Evolutionary conservation across 2,888 invertebrate genomes (phyloP).

Genomic region (Orchesella flavescens): DNA sequence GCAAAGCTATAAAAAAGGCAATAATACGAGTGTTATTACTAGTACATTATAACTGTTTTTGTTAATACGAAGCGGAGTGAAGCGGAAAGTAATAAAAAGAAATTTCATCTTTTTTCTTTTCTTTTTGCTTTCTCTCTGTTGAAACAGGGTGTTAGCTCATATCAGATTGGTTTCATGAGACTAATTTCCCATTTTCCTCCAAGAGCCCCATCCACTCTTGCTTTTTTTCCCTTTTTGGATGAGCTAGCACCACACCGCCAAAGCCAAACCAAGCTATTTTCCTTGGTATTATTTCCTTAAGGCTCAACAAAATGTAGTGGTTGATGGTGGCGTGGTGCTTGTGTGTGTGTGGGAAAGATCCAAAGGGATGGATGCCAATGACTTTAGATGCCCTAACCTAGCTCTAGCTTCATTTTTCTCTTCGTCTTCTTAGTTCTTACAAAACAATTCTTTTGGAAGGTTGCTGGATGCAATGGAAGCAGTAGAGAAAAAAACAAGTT

Average conservation of each 20-base stretch:
- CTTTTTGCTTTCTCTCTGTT: slow-evolving; percentile 11
- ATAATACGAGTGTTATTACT: not conserved
- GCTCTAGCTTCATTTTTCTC: slow-evolving; percentile 16
- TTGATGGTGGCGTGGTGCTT: too few relatives aligned
- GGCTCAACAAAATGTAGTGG: not conserved
- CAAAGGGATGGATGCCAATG: not conserved
- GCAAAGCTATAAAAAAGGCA: too few relatives aligned
- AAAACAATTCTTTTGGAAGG: slow-evolving; percentile 27
- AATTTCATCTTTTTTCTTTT: slow-evolving; percentile 28
- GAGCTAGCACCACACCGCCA: not conserved
- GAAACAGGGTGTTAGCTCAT: slow-evolving; percentile 47
- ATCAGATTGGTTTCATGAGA: slow-evolving; percentile 65
- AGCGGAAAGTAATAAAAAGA: slow-evolving; percentile 58
- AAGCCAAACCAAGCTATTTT: not conserved
- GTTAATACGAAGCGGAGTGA: slow-evolving; percentile 44
- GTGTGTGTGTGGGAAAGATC: too few relatives aligned
- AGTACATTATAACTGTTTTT: slow-evolving; percentile 39
- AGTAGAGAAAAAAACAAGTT: slow-evolving; percentile 8
- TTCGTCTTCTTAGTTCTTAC: not conserved
- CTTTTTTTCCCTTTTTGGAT: not conserved
- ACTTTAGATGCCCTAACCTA: not conserved
- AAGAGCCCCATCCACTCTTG: not conserved
- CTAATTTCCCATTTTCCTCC: slow-evolving; percentile 63
- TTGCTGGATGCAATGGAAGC: too few relatives aligned
- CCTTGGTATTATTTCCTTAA: not conserved